Evolutionary conservation across 2,113 vertebrate species (phyloP).

Genomic region (Geothlypis trichas): DNA sequence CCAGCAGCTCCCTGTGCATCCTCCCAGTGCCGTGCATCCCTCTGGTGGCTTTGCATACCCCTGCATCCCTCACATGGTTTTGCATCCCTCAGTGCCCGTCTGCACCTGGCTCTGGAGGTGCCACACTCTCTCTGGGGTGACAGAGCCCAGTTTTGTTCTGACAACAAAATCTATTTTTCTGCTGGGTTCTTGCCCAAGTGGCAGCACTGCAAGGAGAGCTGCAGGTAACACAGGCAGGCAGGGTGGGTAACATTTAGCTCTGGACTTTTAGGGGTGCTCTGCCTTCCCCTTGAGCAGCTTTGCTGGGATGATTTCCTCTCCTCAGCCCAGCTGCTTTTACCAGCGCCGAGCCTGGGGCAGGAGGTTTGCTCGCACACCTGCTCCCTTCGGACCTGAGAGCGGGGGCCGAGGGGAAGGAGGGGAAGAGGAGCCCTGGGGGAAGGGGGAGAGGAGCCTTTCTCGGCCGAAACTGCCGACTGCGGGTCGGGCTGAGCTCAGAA

Average conservation of each 20-base stretch:
- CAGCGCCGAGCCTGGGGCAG: background rate
- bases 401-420: background rate
- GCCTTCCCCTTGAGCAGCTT: background rate
- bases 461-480: background rate
- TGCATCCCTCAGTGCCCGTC: background rate
- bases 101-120: background rate
- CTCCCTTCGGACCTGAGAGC: background rate
- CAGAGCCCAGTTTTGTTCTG: background rate
- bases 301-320: background rate
- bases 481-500: background rate
- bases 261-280: fast-evolving
- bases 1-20: fast-evolving
- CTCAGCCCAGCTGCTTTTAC: background rate
- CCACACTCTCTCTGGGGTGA: fast-evolving
- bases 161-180: background rate
- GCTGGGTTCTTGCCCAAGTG: background rate
- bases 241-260: background rate
- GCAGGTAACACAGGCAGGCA: background rate
- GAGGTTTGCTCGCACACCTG: background rate
- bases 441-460: background rate
- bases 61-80: background rate
- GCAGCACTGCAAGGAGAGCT: background rate
- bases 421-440: background rate
- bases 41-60: background rate
- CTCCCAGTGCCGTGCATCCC: background rate